These are phyloP conservation scores for Halcyon smyrnensis DNA, from an alignment of 2,797 vertebrate genomes.

Conservation along the genomic window DNA sequence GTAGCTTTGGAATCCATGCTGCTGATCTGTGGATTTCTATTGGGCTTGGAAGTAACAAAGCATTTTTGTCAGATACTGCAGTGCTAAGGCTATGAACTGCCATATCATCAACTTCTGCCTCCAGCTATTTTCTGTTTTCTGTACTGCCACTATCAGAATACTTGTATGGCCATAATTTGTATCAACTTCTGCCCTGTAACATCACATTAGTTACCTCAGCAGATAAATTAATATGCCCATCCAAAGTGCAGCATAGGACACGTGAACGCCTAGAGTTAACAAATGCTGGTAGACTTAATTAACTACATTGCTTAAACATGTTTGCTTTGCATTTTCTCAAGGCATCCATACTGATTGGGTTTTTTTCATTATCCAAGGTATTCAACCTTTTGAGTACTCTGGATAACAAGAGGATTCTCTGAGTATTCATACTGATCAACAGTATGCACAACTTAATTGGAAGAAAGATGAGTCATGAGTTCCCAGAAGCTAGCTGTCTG, in stretches of 20 bases:
- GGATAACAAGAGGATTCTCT: background rate
- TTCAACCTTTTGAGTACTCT: background rate
- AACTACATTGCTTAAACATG: background rate
- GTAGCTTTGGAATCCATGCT: background rate
- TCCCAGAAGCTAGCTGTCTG: background rate
- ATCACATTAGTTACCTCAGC: background rate
- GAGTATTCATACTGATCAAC: background rate
- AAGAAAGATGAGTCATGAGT: background rate
- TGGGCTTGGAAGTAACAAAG: background rate
- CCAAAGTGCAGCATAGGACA: background rate
- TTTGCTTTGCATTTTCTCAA: constrained; percentile 33
- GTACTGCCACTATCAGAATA: background rate
- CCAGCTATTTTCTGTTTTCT: background rate
- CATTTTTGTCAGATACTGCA: background rate
- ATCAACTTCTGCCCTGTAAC: background rate
- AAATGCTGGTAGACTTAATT: background rate
- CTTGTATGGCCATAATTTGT: background rate
- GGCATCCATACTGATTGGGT: background rate
- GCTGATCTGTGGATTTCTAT: background rate
- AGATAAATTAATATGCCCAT: background rate
- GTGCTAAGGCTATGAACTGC: background rate
- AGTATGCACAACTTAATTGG: background rate
- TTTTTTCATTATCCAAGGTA: background rate
- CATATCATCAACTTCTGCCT: background rate
- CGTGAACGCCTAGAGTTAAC: background rate